Evolutionary conservation across 2,888 invertebrate species (phyloP).

Genomic region (Agriopis aurantiaria): DNA sequence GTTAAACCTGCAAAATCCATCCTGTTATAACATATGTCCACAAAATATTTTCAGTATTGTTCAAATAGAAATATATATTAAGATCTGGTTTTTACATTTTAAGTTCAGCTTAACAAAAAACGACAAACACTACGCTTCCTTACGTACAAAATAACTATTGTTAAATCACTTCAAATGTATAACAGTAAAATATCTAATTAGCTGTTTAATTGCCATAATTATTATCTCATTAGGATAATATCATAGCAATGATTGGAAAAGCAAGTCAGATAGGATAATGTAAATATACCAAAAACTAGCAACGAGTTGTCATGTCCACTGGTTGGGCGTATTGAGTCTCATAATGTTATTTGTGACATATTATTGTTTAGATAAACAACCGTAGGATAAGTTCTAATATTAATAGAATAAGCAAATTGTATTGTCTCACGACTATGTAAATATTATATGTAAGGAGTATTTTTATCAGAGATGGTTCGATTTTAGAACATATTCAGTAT

Average conservation of each 20-base stretch:
- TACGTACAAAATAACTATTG: conserved; percentile 17
- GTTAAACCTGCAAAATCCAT: not conserved
- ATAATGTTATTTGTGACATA: conserved; percentile 6
- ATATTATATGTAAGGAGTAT: not conserved
- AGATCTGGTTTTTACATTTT: conserved; percentile 16
- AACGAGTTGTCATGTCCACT: conserved; percentile 2
- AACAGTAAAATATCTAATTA: not conserved
- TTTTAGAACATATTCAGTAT: conserved; percentile 10
- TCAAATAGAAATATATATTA: not conserved
- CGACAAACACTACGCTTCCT: conserved; percentile 30
- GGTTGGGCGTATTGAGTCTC: conserved; percentile 18
- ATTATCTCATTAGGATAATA: conserved; percentile 13
- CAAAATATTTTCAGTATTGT: conserved; percentile 1
- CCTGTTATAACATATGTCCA: not conserved
- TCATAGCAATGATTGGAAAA: not conserved
- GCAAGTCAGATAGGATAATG: conserved; percentile 1
- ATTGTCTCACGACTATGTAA: not conserved
- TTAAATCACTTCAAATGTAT: not conserved
- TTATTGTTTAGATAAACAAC: not conserved
- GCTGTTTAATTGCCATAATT: conserved; percentile 8
- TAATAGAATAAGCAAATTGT: not conserved
- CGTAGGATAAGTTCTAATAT: not conserved
- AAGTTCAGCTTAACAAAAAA: conserved; percentile 22
- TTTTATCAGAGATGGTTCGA: not conserved
- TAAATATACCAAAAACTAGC: conserved; percentile 20